Percentiles rank a stretch among this genome's conserved stretches.
These are phyloP conservation scores for Spermophilus dauricus DNA, from an alignment of 2,113 vertebrate species.

Conservation along the genomic window DNA sequence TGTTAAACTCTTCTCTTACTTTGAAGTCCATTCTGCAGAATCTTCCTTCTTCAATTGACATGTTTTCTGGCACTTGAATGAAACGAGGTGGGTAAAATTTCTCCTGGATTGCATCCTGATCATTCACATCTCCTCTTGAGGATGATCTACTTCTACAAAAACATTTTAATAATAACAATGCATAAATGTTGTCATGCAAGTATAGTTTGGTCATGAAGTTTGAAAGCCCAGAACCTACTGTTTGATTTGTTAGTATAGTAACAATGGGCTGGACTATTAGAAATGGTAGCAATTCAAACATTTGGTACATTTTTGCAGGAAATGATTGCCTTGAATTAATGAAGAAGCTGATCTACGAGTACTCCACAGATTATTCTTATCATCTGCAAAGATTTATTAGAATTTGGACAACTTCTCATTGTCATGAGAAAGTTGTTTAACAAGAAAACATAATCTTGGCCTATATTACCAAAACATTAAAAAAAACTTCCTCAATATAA, in stretches of 20 bases:
- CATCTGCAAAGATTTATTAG: conserved; percentile 18
- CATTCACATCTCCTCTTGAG: conserved; percentile 90
- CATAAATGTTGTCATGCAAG: conserved; percentile 9
- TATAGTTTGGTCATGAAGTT: neutral
- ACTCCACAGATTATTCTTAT: neutral
- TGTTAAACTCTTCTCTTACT: conserved; percentile 86
- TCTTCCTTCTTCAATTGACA: conserved; percentile 95
- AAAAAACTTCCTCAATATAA: neutral
- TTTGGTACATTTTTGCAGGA: neutral
- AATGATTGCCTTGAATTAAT: neutral
- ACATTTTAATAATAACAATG: conserved; percentile 37
- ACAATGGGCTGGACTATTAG: neutral
- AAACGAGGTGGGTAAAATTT: conserved; percentile 97
- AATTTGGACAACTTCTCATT: neutral
- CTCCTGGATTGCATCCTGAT: conserved; percentile 95
- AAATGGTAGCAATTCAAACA: neutral
- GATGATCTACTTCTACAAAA: conserved; percentile 92
- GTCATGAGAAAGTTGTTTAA: conserved; percentile 55
- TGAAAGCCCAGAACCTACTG: neutral
- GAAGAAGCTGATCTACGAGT: neutral
- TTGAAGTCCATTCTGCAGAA: conserved; percentile 98
- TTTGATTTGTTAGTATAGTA: conserved; percentile 4
- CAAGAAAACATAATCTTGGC: neutral
- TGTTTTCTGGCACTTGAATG: conserved; percentile 94
- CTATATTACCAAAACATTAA: conserved; percentile 47